Base-by-base conservation (phyloP, 2,113 vertebrate species). In the Panthera tigris region DNA sequence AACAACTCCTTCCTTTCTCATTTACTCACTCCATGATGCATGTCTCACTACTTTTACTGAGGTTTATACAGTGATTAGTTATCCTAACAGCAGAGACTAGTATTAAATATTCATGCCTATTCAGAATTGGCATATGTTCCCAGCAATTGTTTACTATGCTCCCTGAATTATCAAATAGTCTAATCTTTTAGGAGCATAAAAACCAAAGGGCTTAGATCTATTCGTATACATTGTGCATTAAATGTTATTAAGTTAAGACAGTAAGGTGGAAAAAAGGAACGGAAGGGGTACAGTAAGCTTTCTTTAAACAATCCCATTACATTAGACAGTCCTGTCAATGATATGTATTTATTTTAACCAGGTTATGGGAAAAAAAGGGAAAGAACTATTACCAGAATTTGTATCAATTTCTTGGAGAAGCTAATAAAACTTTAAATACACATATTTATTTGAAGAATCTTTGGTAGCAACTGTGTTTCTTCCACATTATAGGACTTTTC, bases 391-490 rank as follows among this genome's bases (percentile, higher is more conserved):
- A 94, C 11, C 87, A 97, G 94, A 97, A 97, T 96, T 55, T 90
- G 81, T 90, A 97, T 69, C 78, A 79, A 80, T 96, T 97, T 97
- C 84, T 90, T 95, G 57, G 73, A 93, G 83, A 97, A 57, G 57
- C 50, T 89, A 97, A 93, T 94, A 96, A 97, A 97, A 97, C 55
- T 97, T 91, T 97, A 97, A 97, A 91, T 94, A 96, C 73, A 97
- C 36, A 96, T 65, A 82, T 69, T 84, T 89, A 97, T 82, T 94
- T 95, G 93, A 97, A 97, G 96, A 95, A 63, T 98, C 98, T 98
- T 98, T 98, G 96, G 98, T 97, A 98, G 95, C 96, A 93, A 94
- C 1, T 95, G 68, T 96, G 66, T 97, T 73, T 96, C 84, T 97
- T 96, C 97, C 91, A 97, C 74, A 96, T 96, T 91, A 93, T 66